phyloP scores from a whole-genome alignment of 2,113 vertebrate genomes.

The Notothenia coriiceps region DNA sequence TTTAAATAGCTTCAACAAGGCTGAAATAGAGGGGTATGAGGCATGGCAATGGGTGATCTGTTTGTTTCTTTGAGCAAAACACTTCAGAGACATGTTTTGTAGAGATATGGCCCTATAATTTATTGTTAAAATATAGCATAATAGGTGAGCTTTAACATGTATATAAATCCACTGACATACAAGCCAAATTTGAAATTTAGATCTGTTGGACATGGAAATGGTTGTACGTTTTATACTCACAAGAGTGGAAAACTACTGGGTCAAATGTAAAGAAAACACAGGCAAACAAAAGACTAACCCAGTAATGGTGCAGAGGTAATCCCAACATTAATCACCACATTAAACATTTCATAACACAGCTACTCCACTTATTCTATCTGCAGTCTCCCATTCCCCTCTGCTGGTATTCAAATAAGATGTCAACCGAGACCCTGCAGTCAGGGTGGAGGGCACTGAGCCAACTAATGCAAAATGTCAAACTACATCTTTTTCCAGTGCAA shows the following conservation, averaged over 20 bases:
- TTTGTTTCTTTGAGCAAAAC: too few relatives aligned
- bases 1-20: too few relatives aligned
- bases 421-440: background rate
- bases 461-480: slow-evolving; percentile 35
- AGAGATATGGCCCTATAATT: too few relatives aligned
- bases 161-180: too few relatives aligned
- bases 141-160: too few relatives aligned
- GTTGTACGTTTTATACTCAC: background rate
- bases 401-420: slow-evolving; percentile 19
- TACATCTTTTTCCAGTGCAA: slow-evolving; percentile 6
- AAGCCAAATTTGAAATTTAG: too few relatives aligned
- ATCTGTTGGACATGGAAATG: background rate
- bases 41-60: too few relatives aligned
- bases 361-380: background rate
- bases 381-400: background rate
- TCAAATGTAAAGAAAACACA: background rate
- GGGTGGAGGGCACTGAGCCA: slow-evolving; percentile 20
- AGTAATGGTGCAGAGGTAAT: background rate
- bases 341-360: slow-evolving; percentile 1
- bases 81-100: too few relatives aligned
- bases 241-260: background rate
- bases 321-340: background rate
- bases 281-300: background rate
- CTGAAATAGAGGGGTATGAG: too few relatives aligned
- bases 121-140: too few relatives aligned